Conservation (phyloP, 2,888 invertebrate genomes). For the Oligia fasciuncula region DNA sequence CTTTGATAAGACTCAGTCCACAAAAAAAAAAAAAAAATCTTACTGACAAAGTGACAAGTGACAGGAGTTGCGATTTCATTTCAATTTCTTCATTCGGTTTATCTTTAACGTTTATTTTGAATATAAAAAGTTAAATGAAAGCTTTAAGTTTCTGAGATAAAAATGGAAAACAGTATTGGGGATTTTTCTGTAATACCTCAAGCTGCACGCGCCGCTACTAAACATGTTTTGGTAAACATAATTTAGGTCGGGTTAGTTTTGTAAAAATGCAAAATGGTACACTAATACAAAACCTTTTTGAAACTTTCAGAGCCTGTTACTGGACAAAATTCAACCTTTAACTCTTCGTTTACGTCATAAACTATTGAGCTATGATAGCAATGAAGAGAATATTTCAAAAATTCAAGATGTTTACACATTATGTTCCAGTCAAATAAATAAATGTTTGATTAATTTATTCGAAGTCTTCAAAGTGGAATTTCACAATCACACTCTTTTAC, state of each 20-base stretch:
- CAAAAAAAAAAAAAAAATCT: no score
- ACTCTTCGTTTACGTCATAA: conserved; percentile 73
- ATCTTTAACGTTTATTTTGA: conserved; percentile 30
- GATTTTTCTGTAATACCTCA: conserved; percentile 66
- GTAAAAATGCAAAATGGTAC: neutral
- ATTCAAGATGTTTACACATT: conserved; percentile 79
- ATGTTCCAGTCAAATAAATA: conserved; percentile 84
- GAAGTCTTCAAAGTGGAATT: conserved; percentile 83
- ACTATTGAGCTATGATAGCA: conserved; percentile 64
- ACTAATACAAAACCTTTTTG: neutral
- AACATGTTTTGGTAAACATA: conserved; percentile 75
- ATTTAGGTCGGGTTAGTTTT: neutral
- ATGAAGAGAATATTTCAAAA: conserved; percentile 66
- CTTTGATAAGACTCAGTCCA: no score
- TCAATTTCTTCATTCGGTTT: neutral
- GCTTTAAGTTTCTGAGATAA: neutral
- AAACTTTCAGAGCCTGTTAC: conserved; percentile 76
- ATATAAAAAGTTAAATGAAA: conserved; percentile 2
- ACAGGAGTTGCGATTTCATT: neutral
- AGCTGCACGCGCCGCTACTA: conserved; percentile 74
- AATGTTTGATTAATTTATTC: conserved; percentile 80
- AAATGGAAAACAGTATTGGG: conserved; percentile 47
- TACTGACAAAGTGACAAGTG: no score
- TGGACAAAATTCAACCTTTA: conserved; percentile 77
- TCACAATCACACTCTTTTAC: conserved; percentile 69